A percentile compares a stretch with the other conserved stretches of the same genome.
phyloP scores from a whole-genome alignment of 2,113 vertebrate genomes.

The Phrynosoma blainvillii region DNA sequence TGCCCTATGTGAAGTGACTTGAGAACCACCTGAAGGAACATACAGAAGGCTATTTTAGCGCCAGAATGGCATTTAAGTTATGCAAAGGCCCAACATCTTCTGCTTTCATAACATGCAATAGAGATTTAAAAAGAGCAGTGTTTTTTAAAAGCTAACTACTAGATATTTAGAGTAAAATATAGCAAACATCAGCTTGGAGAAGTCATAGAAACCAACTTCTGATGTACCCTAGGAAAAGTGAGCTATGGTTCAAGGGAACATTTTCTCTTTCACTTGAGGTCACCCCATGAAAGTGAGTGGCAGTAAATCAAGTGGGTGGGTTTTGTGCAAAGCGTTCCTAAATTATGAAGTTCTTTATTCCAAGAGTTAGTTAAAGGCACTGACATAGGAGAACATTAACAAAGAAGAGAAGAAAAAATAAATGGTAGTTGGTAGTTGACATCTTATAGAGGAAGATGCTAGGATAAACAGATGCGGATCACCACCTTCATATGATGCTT shows the following conservation, averaged over 20 bases:
- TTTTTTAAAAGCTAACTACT: not conserved
- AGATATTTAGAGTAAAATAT: not conserved
- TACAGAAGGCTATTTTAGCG: conserved; percentile 41
- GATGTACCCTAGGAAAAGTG: not conserved
- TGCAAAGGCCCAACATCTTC: conserved; percentile 24
- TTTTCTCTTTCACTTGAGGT: not conserved
- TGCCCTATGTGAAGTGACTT: conserved; percentile 34
- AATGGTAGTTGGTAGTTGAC: too few species aligned
- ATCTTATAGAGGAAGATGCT: not conserved
- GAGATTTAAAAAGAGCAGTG: not conserved
- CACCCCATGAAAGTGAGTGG: not conserved
- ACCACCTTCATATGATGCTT: not conserved
- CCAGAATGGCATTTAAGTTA: not conserved
- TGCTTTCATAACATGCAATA: conserved; percentile 30
- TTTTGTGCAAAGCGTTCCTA: not conserved
- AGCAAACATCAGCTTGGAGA: not conserved
- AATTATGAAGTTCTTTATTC: not conserved
- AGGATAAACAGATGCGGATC: not conserved
- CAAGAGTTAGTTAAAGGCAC: not conserved
- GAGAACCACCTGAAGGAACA: conserved; percentile 14
- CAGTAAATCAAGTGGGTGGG: not conserved
- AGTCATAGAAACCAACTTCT: not conserved
- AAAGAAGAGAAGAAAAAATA: not conserved
- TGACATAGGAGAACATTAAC: not conserved
- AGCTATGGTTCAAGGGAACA: not conserved